Conservation (phyloP, 2,888 invertebrate species). For the Blastobasis lacticolella region DNA sequence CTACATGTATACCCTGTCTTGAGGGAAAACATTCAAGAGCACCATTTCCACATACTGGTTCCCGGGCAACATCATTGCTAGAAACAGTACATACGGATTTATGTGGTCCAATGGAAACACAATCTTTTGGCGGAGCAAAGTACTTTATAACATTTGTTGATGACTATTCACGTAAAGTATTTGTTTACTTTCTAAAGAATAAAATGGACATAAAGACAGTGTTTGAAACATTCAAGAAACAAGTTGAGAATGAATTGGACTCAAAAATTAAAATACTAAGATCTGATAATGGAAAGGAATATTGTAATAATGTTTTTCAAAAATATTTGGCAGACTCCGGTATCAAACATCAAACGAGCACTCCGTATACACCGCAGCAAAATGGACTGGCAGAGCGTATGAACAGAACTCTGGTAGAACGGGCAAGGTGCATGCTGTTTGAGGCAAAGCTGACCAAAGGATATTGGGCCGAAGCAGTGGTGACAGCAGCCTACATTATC, state of each 20-base stretch:
- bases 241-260: slow-evolving; percentile 4
- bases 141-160: slow-evolving; percentile 1
- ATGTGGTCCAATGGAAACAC: slow-evolving; percentile 2
- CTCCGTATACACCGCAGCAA: slow-evolving; percentile 6
- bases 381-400: slow-evolving; percentile 3
- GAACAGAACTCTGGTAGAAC: slow-evolving; percentile 6
- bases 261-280: slow-evolving; percentile 5
- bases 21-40: not conserved
- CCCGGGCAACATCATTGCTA: not conserved
- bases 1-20: not conserved
- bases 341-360: not conserved
- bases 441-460: not conserved
- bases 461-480: not conserved
- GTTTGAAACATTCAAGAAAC: slow-evolving; percentile 3
- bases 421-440: not conserved
- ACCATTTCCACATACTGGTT: not conserved
- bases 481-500: not conserved
- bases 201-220: not conserved
- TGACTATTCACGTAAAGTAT: not conserved
- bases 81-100: slow-evolving; percentile 1
- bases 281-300: slow-evolving; percentile 6
- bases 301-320: not conserved
- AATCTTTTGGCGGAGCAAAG: not conserved
- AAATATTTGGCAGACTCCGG: not conserved
- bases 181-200: not conserved